phyloP scores from a whole-genome alignment of 2,113 vertebrate species.

The Oceanodroma tethys region DNA sequence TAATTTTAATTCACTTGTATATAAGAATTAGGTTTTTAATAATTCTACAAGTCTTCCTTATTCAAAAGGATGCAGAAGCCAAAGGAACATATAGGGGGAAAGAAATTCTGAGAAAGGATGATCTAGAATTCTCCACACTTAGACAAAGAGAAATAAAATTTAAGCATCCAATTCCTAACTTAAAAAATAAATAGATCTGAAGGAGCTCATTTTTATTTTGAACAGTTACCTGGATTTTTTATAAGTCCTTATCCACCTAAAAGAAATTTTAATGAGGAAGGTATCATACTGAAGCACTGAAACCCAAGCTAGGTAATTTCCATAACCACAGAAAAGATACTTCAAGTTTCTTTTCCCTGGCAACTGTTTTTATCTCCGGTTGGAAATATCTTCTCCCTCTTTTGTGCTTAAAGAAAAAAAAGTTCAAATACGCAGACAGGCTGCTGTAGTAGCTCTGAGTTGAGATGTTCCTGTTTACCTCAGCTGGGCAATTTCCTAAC shows the following conservation, averaged over 20 bases:
- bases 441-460: neutral
- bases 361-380: neutral
- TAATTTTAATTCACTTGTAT: neutral
- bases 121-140: neutral
- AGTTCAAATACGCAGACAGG: neutral
- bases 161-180: neutral
- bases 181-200: neutral
- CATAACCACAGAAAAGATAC: neutral
- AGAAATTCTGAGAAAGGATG: neutral
- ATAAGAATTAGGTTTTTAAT: neutral
- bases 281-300: neutral
- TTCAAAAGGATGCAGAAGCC: neutral
- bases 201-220: neutral
- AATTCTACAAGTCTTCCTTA: neutral
- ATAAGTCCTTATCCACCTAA: neutral
- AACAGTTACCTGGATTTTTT: neutral
- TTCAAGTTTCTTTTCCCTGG: neutral
- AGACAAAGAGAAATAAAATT: neutral
- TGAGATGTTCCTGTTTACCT: neutral
- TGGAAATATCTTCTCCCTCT: neutral
- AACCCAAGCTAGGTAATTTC: neutral
- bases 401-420: neutral
- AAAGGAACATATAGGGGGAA: neutral
- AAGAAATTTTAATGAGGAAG: neutral
- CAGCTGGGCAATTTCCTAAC: neutral